These are phyloP conservation scores for Hydropsyche betteni DNA, from an alignment of 2,888 invertebrate species.

Conservation along the genomic window DNA sequence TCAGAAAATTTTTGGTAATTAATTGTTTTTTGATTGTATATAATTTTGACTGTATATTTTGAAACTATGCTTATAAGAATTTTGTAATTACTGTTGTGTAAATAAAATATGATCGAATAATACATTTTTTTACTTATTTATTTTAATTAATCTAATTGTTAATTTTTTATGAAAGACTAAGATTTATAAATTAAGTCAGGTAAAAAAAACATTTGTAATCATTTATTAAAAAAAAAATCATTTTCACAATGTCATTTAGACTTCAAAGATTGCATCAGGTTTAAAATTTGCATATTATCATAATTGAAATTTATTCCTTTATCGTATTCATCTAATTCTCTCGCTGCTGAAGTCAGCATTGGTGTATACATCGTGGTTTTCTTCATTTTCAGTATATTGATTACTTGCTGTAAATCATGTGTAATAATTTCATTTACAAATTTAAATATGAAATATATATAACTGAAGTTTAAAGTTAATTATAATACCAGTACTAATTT, in stretches of 20 bases:
- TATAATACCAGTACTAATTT: constrained; percentile 77
- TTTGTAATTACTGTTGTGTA: too few relatives aligned
- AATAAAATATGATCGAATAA: too few relatives aligned
- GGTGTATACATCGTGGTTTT: constrained; percentile 63
- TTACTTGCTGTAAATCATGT: constrained; percentile 69
- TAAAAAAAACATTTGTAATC: too few relatives aligned
- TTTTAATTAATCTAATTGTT: too few relatives aligned
- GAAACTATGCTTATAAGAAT: constrained; percentile 56
- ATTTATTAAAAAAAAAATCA: too few relatives aligned
- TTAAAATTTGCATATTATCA: constrained; percentile 53
- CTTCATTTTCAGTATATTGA: constrained; percentile 72
- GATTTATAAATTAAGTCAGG: too few relatives aligned
- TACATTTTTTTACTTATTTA: too few relatives aligned
- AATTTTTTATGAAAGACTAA: too few relatives aligned
- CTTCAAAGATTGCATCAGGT: constrained; percentile 55
- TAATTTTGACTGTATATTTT: constrained; percentile 55
- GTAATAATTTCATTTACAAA: neutral
- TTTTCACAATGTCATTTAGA: neutral
- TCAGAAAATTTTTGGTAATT: constrained; percentile 70
- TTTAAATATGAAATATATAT: neutral
- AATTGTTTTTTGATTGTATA: constrained; percentile 52
- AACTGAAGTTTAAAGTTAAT: neutral
- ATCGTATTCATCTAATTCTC: constrained; percentile 55
- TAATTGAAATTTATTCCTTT: constrained; percentile 53
- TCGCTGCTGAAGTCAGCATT: constrained; percentile 61